Evolutionary conservation across 2,113 vertebrate species (phyloP).

Genomic region (Oenanthe melanoleuca): DNA sequence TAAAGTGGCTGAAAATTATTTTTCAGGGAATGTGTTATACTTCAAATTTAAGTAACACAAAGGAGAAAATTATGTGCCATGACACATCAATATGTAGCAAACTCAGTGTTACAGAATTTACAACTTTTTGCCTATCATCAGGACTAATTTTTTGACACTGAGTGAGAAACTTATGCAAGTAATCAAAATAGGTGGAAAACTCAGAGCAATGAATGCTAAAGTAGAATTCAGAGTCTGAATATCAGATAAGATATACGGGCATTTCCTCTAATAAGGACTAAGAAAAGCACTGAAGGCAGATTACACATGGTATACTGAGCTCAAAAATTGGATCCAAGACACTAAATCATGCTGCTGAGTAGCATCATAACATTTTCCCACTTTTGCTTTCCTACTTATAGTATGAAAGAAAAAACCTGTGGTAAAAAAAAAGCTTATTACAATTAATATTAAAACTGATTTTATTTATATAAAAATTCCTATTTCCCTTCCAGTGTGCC

Average conservation of each 20-base stretch:
- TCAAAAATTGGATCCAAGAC: not conserved
- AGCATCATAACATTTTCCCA: not conserved
- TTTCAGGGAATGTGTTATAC: not conserved
- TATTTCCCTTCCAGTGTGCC: not conserved
- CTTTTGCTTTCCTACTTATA: not conserved
- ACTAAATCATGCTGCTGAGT: not conserved
- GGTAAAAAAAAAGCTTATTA: not conserved
- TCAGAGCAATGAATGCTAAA: not conserved
- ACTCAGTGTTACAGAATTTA: not conserved
- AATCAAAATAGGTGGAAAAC: not conserved
- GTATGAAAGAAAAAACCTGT: not conserved
- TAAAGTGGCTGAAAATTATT: not conserved
- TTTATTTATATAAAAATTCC: not conserved
- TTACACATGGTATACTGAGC: not conserved
- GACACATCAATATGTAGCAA: not conserved
- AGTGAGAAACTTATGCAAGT: not conserved
- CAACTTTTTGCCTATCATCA: not conserved
- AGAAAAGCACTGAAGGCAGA: not conserved
- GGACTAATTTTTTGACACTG: not conserved
- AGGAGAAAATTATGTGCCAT: not conserved
- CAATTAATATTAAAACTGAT: not conserved
- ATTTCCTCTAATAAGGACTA: not conserved
- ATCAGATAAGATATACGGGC: rapidly evolving
- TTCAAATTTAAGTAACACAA: not conserved
- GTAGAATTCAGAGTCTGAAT: not conserved